Evolutionary conservation across 1,140 invertebrate species (phyloP), one percentile per base, ranked within the genome.

Genomic region (Ectropis grisescens): DNA sequence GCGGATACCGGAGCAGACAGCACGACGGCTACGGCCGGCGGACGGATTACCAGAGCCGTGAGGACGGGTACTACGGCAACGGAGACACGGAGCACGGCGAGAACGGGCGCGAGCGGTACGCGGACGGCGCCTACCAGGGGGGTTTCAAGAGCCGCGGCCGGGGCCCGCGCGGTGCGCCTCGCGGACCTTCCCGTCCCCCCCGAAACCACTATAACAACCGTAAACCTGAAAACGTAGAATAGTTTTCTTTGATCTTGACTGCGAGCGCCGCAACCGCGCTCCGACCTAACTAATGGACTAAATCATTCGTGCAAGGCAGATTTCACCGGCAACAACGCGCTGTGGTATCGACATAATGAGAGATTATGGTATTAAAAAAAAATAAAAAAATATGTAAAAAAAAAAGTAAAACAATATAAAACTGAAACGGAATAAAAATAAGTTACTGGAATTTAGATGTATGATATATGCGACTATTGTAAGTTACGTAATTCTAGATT

Each of bases 281-380:
- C 28, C 34, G 16, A 36, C 37, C 28, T 33, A 35, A 43, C 32
- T 41, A 41, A 67, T 50, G 61, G 68, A 72, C 72, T 64, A 78
- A 80, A 76, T 76, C 67, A 72, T 76, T 76, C 57, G 76, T 74
- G 69, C 51, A 79, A 81, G 76, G 76, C 71, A 81, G 67, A 81
- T 79, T 79, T 81, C 76, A 81, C 74, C 71, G 71, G 76, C 74
- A 81, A 79, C 76, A 81, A 79, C 76, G 59, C 54, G 65, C 62
- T 70, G 64, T 67, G 71, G 62, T 51, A 64, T 72, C 65, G 60
- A 76, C 57, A 68, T 52, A 66, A n/a, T 53, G 58, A 72, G 72
- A 78, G 70, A 78, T 80, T 75, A 72, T 58, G 58, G 53, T 66
- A 68, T 41, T 68, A 61, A 48, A 67, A 62, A 65, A 58, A 60